Evolutionary conservation across 2,888 invertebrate genomes (phyloP), one percentile per base, ranked within the genome.

Genomic region (Molorchus minor): DNA sequence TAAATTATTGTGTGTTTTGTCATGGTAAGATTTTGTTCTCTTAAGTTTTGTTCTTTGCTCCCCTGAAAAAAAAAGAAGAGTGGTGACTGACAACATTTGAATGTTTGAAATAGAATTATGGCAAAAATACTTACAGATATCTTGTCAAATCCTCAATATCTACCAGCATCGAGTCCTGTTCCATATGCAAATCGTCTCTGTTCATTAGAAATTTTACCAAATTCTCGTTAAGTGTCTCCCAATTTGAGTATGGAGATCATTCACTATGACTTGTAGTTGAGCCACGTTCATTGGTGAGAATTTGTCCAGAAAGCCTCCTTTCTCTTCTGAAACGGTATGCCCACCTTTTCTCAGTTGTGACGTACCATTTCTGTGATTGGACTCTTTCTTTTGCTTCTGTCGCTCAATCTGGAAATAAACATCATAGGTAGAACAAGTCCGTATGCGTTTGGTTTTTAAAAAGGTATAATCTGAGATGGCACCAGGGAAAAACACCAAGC

Each of bases 101-200:
- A 5, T 25, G 12, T 16, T 16, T 16, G n/a, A n/a, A n/a, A n/a
- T n/a, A n/a, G n/a, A n/a, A 35, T 29, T n/a, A 2, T 19, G 12
- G 8, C 4, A 7, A 21, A 55, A 20, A 30, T 64, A 84, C 92
- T 89, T 82, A 93, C 92, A 93, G 83, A 80, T 92, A 93, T 83
- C 92, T 85, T 38, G 95, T 95, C 70, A 96, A 87, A 82, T 98
- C 97, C 82, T 98, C 97, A 73, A 98, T 95, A 78, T 98, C 97
- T 30, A 97, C 96, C 68, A 97, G 86, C 92, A 96, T 96, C 35
- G 97, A 96, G 81, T 98, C 98, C 81, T 98, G 96, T 67, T 94
- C 93, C 96, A 98, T 97, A 82, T 97, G 96, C 45, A 97, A 84
- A 80, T 97, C 96, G 82, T 98, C 98, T 67, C 97, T 85, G 74